phyloP scores from a whole-genome alignment of 2,888 invertebrate genomes.

The Heliconius hortense region DNA sequence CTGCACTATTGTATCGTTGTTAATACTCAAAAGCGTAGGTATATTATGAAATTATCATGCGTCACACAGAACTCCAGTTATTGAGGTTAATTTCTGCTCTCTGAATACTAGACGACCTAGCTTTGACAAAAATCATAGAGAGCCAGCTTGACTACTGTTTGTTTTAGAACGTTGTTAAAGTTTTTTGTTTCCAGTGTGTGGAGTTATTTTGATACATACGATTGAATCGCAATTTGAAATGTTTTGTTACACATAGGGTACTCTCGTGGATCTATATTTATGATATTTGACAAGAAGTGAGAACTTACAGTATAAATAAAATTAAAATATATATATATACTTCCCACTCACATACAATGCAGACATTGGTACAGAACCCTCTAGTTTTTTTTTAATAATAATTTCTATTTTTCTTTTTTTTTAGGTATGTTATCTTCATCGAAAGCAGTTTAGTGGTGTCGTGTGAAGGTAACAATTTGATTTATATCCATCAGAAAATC shows the following conservation, averaged over 20 bases:
- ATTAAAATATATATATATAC: too few species aligned
- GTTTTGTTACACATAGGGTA: neutral
- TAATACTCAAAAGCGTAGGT: neutral
- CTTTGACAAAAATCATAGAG: constrained; percentile 27
- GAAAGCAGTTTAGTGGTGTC: neutral
- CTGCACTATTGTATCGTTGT: neutral
- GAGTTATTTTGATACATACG: neutral
- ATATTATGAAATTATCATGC: constrained; percentile 27
- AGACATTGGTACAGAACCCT: too few species aligned
- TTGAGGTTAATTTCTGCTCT: constrained; percentile 33
- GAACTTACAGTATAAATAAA: too few species aligned
- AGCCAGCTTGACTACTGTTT: constrained; percentile 20
- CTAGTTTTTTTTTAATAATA: neutral
- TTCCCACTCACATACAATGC: too few species aligned
- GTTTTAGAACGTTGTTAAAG: constrained; percentile 12
- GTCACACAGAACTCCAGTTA: constrained; percentile 25
- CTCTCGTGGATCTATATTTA: too few species aligned
- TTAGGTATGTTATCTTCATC: constrained; percentile 1
- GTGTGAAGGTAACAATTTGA: neutral
- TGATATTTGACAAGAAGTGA: too few species aligned
- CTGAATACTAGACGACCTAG: constrained; percentile 34
- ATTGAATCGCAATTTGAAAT: neutral
- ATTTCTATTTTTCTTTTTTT: neutral
- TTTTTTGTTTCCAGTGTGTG: constrained; percentile 8
- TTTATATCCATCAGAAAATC: neutral